A percentile compares a stretch with the other conserved stretches of the same genome.
Conservation (phyloP, 1,140 invertebrate genomes). For the Venturia canescens region DNA sequence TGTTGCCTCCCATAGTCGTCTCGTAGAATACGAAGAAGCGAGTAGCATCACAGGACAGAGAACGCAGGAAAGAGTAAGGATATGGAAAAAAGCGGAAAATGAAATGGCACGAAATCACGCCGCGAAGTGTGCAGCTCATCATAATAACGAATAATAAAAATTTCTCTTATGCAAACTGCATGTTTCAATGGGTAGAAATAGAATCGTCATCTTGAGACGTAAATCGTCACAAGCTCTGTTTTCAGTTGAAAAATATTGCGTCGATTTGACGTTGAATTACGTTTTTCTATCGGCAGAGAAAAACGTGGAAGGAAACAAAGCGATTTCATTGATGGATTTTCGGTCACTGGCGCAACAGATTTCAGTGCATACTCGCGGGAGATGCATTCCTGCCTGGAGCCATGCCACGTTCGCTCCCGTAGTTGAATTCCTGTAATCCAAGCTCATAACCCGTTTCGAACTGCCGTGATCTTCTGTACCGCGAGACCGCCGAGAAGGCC, state of each 20-base stretch:
- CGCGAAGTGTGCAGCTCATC: background rate
- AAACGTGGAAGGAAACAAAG: no score
- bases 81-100: background rate
- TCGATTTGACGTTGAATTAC: no score
- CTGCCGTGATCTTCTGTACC: background rate
- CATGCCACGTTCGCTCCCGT: background rate
- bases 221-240: background rate
- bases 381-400: background rate
- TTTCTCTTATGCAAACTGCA: no score
- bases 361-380: background rate
- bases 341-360: background rate
- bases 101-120: background rate
- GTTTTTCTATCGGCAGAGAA: no score
- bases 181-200: no score
- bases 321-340: constrained; percentile 16
- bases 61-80: background rate
- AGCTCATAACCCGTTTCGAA: constrained; percentile 26
- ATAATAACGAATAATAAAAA: constrained; percentile 9
- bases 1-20: background rate
- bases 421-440: constrained; percentile 33
- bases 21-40: background rate
- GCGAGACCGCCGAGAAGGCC: background rate
- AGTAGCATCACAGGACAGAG: background rate
- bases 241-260: background rate
- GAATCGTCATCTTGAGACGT: no score